Percentiles rank a stretch among this genome's conserved stretches.
Evolutionary conservation across 1,140 invertebrate species (phyloP).

Genomic region (Lutraria rhynchaena): DNA sequence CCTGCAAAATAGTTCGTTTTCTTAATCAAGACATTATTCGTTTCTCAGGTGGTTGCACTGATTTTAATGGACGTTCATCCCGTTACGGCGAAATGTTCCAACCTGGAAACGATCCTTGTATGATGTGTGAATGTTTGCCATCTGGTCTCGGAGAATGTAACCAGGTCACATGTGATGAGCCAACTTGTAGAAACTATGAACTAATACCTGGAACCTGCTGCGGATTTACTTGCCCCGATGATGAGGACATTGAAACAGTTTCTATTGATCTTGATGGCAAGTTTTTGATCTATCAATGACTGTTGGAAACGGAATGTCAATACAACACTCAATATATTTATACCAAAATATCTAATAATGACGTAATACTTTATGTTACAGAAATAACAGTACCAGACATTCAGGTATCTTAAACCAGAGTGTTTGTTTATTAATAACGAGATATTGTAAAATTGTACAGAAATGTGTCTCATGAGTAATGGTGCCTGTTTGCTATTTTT

Average conservation of each 20-base stretch:
- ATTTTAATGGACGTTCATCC: neutral
- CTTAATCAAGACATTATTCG: no score
- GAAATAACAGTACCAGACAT: no score
- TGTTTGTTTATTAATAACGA: no score
- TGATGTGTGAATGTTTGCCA: slow-evolving; percentile 7
- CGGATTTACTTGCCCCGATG: slow-evolving; percentile 34
- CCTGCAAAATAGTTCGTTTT: no score
- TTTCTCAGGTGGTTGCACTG: slow-evolving; percentile 4
- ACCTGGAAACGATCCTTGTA: slow-evolving; percentile 10
- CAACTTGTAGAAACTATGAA: slow-evolving; percentile 27
- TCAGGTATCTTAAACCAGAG: no score
- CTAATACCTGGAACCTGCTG: slow-evolving; percentile 46
- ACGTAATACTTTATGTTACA: no score
- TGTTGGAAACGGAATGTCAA: no score
- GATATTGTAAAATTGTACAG: no score
- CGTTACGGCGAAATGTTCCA: slow-evolving; percentile 19
- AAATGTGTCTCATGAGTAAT: no score
- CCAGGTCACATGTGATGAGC: slow-evolving; percentile 29
- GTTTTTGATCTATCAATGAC: neutral
- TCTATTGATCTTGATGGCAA: slow-evolving; percentile 24
- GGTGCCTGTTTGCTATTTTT: no score
- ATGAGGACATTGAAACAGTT: slow-evolving; percentile 1
- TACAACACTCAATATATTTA: no score
- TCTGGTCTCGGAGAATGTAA: neutral
- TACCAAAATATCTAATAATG: no score